Conservation (phyloP, 1,140 invertebrate species). For the Sarcophaga peregrina region DNA sequence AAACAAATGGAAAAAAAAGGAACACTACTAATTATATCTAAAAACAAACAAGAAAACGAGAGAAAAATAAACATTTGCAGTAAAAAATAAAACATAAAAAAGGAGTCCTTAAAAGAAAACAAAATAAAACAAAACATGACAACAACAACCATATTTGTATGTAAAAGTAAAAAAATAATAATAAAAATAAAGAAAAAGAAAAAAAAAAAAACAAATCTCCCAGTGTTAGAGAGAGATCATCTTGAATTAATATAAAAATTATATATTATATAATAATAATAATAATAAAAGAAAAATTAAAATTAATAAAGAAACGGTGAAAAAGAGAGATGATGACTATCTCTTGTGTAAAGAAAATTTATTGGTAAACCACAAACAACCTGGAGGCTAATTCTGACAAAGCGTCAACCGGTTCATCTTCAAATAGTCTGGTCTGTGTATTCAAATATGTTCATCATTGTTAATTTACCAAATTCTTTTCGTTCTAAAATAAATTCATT, state of each 20-base stretch:
- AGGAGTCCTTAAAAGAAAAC: constrained; percentile 34
- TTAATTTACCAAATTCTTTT: no score
- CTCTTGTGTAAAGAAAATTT: no score
- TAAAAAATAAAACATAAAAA: not conserved
- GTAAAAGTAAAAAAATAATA: constrained; percentile 28
- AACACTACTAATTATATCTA: constrained; percentile 35
- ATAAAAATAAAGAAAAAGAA: not conserved
- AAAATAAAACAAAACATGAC: no score
- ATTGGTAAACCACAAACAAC: no score
- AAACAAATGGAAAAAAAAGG: no score
- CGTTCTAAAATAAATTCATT: no score
- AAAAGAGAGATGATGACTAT: not conserved
- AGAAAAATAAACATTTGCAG: not conserved
- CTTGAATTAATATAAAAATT: constrained; percentile 41
- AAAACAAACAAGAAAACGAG: not conserved
- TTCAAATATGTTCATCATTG: no score
- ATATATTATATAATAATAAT: constrained; percentile 37
- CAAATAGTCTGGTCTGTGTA: no score
- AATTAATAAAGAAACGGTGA: constrained; percentile 39
- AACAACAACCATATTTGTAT: constrained; percentile 24
- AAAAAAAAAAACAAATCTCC: constrained; percentile 25
- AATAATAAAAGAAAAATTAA: constrained; percentile 9
- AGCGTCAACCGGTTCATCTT: no score
- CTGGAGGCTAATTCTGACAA: no score
- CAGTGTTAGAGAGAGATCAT: constrained; percentile 36